A percentile compares a stretch with the other conserved stretches of the same genome.
phyloP scores from a whole-genome alignment of 1,140 invertebrate species.

The Cecropterus lyciades region DNA sequence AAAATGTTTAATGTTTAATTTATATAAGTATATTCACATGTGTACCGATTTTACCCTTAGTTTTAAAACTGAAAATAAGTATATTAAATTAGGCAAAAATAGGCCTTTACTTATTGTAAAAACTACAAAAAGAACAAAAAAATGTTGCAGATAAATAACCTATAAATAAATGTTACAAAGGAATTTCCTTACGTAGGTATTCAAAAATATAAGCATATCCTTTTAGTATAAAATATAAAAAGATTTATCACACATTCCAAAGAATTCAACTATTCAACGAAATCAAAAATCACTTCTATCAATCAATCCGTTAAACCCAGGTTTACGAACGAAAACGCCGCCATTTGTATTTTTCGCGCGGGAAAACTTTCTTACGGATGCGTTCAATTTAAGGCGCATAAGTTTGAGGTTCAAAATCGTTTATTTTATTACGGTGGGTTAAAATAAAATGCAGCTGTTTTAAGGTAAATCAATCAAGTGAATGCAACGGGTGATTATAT shows the following conservation, averaged over 20 bases:
- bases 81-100: too few species aligned
- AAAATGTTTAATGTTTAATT: too few species aligned
- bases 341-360: constrained; percentile 26
- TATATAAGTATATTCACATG: too few species aligned
- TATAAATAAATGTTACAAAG: too few species aligned
- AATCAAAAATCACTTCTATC: constrained; percentile 41
- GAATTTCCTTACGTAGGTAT: background rate
- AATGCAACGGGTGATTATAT: constrained; percentile 38
- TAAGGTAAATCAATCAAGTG: constrained; percentile 44
- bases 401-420: constrained; percentile 15
- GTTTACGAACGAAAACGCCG: constrained; percentile 28
- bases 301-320: constrained; percentile 32
- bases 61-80: too few species aligned
- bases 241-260: constrained; percentile 19
- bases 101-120: too few species aligned
- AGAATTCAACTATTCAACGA: constrained; percentile 28
- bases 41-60: too few species aligned
- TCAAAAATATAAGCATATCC: background rate
- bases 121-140: too few species aligned
- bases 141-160: too few species aligned
- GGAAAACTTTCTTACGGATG: constrained; percentile 12
- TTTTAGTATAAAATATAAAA: constrained; percentile 7
- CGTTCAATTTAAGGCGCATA: constrained; percentile 20
- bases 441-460: constrained; percentile 29
- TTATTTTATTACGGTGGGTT: constrained; percentile 2